Evolutionary conservation across 2,113 vertebrate species (phyloP), one percentile per base, ranked within the genome.

Genomic region (Pionites leucogaster): DNA sequence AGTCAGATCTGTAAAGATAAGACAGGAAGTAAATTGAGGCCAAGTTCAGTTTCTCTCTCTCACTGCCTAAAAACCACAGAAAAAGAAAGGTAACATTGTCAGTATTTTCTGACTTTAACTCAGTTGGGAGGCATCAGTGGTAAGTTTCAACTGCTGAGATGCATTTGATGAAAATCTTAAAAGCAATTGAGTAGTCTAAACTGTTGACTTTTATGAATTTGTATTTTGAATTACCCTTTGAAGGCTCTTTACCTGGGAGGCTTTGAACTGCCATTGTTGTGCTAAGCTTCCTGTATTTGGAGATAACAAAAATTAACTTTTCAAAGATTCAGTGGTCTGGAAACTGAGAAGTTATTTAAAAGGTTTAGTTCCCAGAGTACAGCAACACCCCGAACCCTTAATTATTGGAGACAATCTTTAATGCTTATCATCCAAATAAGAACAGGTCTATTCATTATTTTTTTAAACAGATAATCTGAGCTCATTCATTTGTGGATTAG

Each of bases 101-200:
- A 97, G 96, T 97, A 96, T 97, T 98, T 98, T 97, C 96, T 96
- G 96, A 98, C 97, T 98, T 98, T 91, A 98, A 96, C 97, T 98
- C 98, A 95, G 97, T 79, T 98, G 98, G 98, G 97, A 98, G 97
- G 94, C 97, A 95, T 96, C 97, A 97, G 97, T 97, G 95, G 93
- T 96, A 98, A 98, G 94, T 97, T 97, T 92, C 95, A 93, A 97
- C 98, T 89, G 97, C 97, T 97, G 98, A 94, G 97, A 96, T 93
- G 85, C 94, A 96, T 98, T 98, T 98, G 98, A 98, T 98, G 98
- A 98, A 97, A 98, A 98, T 98, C 97, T 98, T 98, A 93, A 98
- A 98, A 98, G 98, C 97, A 96, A 96, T 77, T 95, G 96, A 98
- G 95, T 97, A 96, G 95, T 98, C 97, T 97, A 97, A 97, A 98